These are phyloP conservation scores for Cerastis rubricosa DNA, from an alignment of 2,888 invertebrate species.

Conservation along the genomic window DNA sequence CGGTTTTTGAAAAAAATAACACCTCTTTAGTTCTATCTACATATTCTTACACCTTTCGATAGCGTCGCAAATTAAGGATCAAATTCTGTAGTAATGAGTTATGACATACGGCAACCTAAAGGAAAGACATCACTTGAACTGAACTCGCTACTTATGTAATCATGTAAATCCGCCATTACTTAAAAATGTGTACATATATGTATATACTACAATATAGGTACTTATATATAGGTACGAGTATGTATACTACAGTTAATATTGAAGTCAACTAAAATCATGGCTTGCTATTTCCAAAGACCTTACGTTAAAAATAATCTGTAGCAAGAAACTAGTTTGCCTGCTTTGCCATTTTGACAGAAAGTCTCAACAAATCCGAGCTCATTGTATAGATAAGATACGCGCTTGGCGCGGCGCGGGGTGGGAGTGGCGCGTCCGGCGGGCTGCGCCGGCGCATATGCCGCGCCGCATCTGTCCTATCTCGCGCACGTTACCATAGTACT, in stretches of 20 bases:
- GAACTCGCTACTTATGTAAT: too few species aligned
- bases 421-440: constrained; percentile 51
- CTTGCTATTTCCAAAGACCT: neutral
- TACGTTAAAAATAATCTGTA: constrained; percentile 23
- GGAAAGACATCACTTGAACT: too few species aligned
- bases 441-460: constrained; percentile 64
- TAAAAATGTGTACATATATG: too few species aligned
- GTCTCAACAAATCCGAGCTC: constrained; percentile 50
- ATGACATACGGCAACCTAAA: too few species aligned
- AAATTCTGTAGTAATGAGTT: too few species aligned
- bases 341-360: constrained; percentile 41
- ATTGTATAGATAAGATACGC: constrained; percentile 28
- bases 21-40: too few species aligned
- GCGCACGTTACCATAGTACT: constrained; percentile 70
- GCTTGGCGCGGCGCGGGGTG: constrained; percentile 16
- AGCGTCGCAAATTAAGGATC: too few species aligned
- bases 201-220: too few species aligned
- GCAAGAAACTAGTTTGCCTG: constrained; percentile 27
- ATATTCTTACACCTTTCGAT: too few species aligned
- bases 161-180: too few species aligned
- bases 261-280: neutral
- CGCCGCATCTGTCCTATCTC: constrained; percentile 78
- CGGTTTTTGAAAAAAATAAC: too few species aligned
- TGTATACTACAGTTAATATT: neutral
- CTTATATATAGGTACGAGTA: too few species aligned